Conservation (phyloP, 2,797 vertebrate species). For the Pipistrellus kuhlii region DNA sequence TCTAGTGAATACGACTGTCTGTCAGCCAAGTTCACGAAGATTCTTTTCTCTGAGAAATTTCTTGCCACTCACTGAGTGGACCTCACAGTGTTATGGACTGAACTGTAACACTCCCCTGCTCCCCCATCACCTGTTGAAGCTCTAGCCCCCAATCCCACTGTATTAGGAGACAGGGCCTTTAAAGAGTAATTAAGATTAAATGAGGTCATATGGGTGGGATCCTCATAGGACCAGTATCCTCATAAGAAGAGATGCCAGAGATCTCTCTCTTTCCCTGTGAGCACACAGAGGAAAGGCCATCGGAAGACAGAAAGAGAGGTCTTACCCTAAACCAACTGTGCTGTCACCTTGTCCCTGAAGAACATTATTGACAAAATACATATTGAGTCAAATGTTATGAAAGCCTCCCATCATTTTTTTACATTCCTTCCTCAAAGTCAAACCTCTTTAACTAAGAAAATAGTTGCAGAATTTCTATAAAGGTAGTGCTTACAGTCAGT, state of each 20-base stretch:
- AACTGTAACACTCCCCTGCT: not conserved
- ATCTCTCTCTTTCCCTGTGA: no score
- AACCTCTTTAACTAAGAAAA: not conserved
- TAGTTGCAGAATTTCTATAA: not conserved
- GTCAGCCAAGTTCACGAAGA: not conserved
- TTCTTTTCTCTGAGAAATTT: slow-evolving; percentile 28
- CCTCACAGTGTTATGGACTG: not conserved
- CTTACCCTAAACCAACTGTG: not conserved
- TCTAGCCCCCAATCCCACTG: not conserved
- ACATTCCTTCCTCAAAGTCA: slow-evolving; percentile 16
- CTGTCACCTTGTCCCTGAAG: not conserved
- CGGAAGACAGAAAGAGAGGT: not conserved
- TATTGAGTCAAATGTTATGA: not conserved
- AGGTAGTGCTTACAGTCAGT: not conserved
- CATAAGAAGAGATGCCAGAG: no score
- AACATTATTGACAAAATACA: not conserved
- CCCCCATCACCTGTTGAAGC: not conserved
- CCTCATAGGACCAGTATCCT: no score
- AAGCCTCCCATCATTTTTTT: not conserved
- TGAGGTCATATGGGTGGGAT: no score
- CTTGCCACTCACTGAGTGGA: not conserved
- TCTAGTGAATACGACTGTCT: not conserved
- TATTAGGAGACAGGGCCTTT: not conserved
- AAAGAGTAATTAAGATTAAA: no score
- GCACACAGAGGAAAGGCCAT: not conserved